Evolutionary conservation across 2,797 vertebrate species (phyloP), one percentile per base, ranked within the genome.

Genomic region (Fistularia tabacaria): DNA sequence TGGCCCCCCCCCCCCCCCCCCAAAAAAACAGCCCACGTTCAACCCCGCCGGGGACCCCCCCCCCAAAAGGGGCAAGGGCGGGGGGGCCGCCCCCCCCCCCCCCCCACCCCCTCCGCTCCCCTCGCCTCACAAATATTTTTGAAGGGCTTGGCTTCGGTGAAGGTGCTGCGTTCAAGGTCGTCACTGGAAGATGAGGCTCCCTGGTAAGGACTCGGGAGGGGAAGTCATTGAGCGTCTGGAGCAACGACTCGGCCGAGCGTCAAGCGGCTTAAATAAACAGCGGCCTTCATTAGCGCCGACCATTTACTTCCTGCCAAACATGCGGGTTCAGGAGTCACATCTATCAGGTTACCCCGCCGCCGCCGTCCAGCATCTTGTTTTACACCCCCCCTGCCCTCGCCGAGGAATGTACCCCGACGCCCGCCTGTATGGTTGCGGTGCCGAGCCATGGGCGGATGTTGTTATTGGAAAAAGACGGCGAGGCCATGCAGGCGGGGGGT

Each of bases 331-430:
- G 8, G 48, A 69, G 77, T 78, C 67, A 74, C 6, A 77, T 80
- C 72, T 82, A 79, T 90, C 82, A 73, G 67, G 83, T 88, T 89
- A 76, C 79, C 14, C 52, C 41, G 66, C 74, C 72, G 66, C 74
- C 72, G 75, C 78, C 73, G 74, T 86, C 81, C 80, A 82, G 73
- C 66, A 73, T 77, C 80, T 61, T 82, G 69, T 85, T 87, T 84
- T 80, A 82, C 72, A 79, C 68, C 57, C 54, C 75, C 77, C 49
- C 62, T 42, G 71, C 57, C 72, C 83, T 73, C 71, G 73, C 75
- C 54, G 65, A 54, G 79, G 84, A 86, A 88, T 84, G 69, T 38
- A 1, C 61, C 42, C 6, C 36, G 48, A 51, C 51, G 54, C 65
- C 58, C 57, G 50, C 51, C 54, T 36, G 49, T 79, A 48, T 64